Evolutionary conservation across 1,140 invertebrate genomes (phyloP).

Genomic region (Pachyrhynchus sulphureomaculatus): DNA sequence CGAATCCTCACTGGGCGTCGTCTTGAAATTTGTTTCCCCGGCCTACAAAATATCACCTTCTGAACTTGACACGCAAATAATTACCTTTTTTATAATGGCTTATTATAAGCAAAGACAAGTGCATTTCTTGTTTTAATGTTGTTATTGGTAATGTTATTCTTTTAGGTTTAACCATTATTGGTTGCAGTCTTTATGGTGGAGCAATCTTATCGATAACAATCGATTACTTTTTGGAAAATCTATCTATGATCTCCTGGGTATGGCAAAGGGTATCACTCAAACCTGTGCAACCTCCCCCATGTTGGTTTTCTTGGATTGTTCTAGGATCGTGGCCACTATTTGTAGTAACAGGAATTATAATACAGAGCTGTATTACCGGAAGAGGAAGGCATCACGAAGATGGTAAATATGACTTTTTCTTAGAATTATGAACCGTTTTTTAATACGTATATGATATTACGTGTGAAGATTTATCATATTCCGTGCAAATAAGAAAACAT

Average conservation of each 20-base stretch:
- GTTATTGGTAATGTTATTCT: constrained; percentile 10
- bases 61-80: no score
- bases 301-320: constrained; percentile 77
- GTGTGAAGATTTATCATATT: no score
- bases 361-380: constrained; percentile 71
- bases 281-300: constrained; percentile 58
- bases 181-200: constrained; percentile 75
- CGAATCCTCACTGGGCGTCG: no score
- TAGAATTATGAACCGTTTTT: no score
- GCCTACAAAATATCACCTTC: no score
- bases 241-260: constrained; percentile 71
- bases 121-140: no score
- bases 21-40: no score
- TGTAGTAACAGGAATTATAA: constrained; percentile 65
- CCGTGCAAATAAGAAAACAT: no score
- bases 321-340: constrained; percentile 73
- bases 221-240: constrained; percentile 77
- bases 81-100: no score
- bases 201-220: constrained; percentile 69
- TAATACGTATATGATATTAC: no score
- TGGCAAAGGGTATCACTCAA: constrained; percentile 57
- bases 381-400: constrained; percentile 68
- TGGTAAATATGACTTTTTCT: constrained; percentile 49
- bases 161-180: constrained; percentile 70
- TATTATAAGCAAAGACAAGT: no score